Percentiles rank a stretch among this genome's conserved stretches.
Conservation (phyloP, 2,888 invertebrate genomes). For the Rhingia rostrata region DNA sequence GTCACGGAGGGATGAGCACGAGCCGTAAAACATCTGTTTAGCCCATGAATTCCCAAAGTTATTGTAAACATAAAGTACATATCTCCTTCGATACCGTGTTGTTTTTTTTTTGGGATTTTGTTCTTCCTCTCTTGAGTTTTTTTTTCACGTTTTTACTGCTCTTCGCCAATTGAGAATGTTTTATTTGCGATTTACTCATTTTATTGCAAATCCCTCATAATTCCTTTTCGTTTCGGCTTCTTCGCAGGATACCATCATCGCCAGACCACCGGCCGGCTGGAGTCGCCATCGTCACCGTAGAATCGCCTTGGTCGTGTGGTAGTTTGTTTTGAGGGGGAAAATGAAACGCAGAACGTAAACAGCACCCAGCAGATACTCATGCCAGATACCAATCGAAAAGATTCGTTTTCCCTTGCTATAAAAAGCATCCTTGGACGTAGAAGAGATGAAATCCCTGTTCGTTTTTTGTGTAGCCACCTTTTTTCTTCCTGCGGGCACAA, state of each 20-base stretch:
- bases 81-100: slow-evolving; percentile 42
- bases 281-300: no score
- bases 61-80: slow-evolving; percentile 51
- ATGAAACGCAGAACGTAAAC: slow-evolving; percentile 49
- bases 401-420: slow-evolving; percentile 34
- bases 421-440: slow-evolving; percentile 40
- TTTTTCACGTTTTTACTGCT: slow-evolving; percentile 36
- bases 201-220: slow-evolving; percentile 70
- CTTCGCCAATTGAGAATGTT: slow-evolving; percentile 61
- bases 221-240: slow-evolving; percentile 48
- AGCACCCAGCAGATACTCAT: slow-evolving; percentile 45
- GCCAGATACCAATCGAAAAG: slow-evolving; percentile 51
- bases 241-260: neutral
- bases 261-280: neutral
- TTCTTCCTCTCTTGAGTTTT: neutral
- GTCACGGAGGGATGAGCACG: neutral
- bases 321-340: slow-evolving; percentile 21
- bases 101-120: slow-evolving; percentile 24
- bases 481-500: slow-evolving; percentile 47
- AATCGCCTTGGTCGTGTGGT: neutral
- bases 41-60: slow-evolving; percentile 46
- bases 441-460: slow-evolving; percentile 2
- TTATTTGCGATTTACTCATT: slow-evolving; percentile 69
- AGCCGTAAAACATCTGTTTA: slow-evolving; percentile 54
- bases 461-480: slow-evolving; percentile 34